These are phyloP conservation scores for Andrena hattorfiana DNA, from an alignment of 2,888 invertebrate genomes.

Conservation along the genomic window DNA sequence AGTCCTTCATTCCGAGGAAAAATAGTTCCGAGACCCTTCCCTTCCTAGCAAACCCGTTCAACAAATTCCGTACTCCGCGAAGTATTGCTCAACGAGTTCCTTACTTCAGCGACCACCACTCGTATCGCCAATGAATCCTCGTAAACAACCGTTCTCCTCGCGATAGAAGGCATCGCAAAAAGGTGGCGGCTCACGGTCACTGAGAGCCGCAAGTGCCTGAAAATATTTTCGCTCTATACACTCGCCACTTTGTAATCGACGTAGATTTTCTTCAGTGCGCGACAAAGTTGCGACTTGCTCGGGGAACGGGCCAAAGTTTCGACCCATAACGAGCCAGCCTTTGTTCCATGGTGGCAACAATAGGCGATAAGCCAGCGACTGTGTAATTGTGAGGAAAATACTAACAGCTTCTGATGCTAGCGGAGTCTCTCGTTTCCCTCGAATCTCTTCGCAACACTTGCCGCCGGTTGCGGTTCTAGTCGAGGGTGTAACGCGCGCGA, in stretches of 20 bases:
- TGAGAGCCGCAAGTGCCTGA: background rate
- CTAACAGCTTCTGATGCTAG: background rate
- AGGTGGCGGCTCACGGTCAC: background rate
- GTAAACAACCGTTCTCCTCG: too few species aligned
- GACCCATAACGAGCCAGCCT: constrained; percentile 10
- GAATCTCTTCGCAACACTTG: constrained; percentile 16
- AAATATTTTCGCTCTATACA: background rate
- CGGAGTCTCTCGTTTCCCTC: background rate
- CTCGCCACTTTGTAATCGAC: too few species aligned
- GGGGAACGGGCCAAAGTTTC: constrained; percentile 1
- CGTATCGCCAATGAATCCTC: too few species aligned
- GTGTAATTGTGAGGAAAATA: constrained; percentile 54
- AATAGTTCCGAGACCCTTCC: background rate
- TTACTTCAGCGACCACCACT: too few species aligned
- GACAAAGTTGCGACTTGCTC: constrained; percentile 16
- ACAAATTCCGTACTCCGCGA: too few species aligned
- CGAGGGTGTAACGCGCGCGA: constrained; percentile 28
- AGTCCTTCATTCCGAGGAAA: background rate
- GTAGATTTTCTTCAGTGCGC: background rate
- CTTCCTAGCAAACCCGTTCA: too few species aligned
- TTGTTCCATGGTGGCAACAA: constrained; percentile 18
- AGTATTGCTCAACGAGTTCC: too few species aligned
- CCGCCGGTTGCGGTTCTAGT: constrained; percentile 16
- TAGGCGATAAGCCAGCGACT: constrained; percentile 25
- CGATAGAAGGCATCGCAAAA: too few species aligned